Conservation (phyloP, 2,888 invertebrate species). For the Entomobrya multifasciata region DNA sequence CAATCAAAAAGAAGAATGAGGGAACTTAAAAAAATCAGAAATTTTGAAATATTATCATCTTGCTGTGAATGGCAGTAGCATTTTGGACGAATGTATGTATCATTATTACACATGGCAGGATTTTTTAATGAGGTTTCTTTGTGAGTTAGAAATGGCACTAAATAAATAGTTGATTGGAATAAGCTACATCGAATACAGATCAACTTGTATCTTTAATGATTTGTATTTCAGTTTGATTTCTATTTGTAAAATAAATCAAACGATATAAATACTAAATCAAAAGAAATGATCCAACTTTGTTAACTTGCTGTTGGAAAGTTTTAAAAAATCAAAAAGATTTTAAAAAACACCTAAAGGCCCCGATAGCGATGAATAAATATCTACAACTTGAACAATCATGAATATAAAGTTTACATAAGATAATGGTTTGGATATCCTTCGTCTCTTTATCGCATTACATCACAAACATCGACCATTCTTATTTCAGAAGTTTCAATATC, state of each 20-base stretch:
- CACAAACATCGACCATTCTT: background rate
- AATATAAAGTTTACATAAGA: background rate
- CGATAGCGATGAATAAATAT: too few relatives aligned
- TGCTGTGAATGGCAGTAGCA: constrained; percentile 41
- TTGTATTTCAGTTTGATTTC: too few relatives aligned
- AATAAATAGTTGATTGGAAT: too few relatives aligned
- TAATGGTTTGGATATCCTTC: background rate
- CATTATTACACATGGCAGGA: constrained; percentile 24
- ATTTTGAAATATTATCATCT: constrained; percentile 40
- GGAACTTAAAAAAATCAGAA: background rate
- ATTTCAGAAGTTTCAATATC: background rate
- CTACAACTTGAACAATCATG: too few relatives aligned
- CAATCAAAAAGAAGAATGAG: too few relatives aligned
- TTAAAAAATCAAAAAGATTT: too few relatives aligned
- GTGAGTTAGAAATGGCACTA: too few relatives aligned
- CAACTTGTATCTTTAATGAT: too few relatives aligned
- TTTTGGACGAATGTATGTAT: constrained; percentile 23
- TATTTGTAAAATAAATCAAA: too few relatives aligned
- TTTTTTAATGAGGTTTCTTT: constrained; percentile 33
- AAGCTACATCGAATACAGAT: too few relatives aligned
- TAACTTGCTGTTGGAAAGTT: background rate
- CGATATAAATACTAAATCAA: background rate
- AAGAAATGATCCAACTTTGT: background rate
- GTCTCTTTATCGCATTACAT: background rate
- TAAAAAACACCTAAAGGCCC: too few relatives aligned